These are phyloP conservation scores for Paramormyrops hopkinsi DNA, from an alignment of 2,797 vertebrate species.

Conservation along the genomic window DNA sequence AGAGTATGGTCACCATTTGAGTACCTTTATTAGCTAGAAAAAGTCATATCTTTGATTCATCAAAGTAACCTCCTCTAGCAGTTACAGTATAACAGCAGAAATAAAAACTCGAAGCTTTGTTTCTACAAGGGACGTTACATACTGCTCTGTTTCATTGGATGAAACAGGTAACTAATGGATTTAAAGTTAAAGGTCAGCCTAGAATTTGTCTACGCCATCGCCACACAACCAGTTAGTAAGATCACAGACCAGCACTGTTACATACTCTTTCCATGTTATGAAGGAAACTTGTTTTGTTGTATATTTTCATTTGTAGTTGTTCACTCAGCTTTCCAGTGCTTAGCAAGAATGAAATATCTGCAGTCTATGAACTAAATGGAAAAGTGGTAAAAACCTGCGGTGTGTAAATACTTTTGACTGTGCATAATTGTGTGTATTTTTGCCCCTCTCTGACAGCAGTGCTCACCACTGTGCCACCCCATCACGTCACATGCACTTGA, in stretches of 20 bases:
- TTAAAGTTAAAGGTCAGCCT: background rate
- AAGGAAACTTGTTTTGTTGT: background rate
- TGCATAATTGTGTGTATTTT: background rate
- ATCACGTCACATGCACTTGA: background rate
- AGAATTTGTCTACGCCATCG: background rate
- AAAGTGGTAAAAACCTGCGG: background rate
- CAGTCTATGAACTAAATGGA: background rate
- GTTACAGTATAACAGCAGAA: too few relatives aligned
- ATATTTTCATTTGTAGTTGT: background rate
- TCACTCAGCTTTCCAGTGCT: background rate
- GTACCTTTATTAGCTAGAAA: too few relatives aligned
- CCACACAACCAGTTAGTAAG: background rate
- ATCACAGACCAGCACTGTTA: background rate
- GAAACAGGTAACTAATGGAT: background rate
- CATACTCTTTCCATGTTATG: background rate
- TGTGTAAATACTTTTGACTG: background rate
- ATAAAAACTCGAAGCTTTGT: too few relatives aligned
- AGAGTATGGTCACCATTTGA: too few relatives aligned
- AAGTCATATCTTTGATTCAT: too few relatives aligned
- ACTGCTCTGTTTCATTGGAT: background rate
- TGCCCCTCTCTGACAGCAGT: background rate
- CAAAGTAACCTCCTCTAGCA: background rate
- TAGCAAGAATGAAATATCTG: background rate
- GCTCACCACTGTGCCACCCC: background rate
- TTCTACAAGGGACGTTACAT: background rate